A percentile compares a stretch with the other conserved stretches of the same genome.
Evolutionary conservation across 2,113 vertebrate species (phyloP).

Genomic region (Philantomba maxwellii): DNA sequence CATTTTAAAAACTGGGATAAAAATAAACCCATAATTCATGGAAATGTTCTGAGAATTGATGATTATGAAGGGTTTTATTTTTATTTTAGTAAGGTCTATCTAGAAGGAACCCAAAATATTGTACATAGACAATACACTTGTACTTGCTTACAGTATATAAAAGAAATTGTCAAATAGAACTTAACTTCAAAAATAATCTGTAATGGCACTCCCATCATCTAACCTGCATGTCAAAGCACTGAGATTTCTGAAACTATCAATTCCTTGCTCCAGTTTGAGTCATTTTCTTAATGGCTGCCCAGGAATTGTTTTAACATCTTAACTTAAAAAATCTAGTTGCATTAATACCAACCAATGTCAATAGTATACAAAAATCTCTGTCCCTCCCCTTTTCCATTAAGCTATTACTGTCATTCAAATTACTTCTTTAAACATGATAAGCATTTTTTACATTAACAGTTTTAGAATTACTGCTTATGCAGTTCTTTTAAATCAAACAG

Average conservation of each 20-base stretch:
- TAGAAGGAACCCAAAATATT: constrained; percentile 24
- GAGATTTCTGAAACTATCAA: constrained; percentile 29
- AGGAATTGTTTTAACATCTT: constrained; percentile 24
- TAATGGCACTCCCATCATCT: constrained; percentile 6
- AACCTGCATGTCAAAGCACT: not conserved
- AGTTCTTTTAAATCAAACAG: not conserved
- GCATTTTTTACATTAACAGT: not conserved
- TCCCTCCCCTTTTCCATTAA: not conserved
- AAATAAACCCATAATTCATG: constrained; percentile 19
- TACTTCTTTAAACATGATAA: not conserved
- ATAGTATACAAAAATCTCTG: not conserved
- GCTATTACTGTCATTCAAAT: not conserved
- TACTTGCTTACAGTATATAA: not conserved
- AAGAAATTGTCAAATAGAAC: constrained; percentile 13
- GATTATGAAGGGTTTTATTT: not conserved
- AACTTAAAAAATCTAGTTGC: not conserved
- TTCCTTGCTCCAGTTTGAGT: not conserved
- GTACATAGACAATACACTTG: not conserved
- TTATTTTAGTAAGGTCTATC: constrained; percentile 27
- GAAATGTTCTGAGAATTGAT: not conserved
- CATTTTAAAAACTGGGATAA: constrained; percentile 30
- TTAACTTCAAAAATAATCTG: constrained; percentile 37
- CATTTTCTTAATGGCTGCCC: not conserved
- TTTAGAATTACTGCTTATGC: not conserved
- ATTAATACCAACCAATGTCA: constrained; percentile 33